Evolutionary conservation across 2,888 invertebrate species (phyloP).

Genomic region (Chromoteleia sp.): DNA sequence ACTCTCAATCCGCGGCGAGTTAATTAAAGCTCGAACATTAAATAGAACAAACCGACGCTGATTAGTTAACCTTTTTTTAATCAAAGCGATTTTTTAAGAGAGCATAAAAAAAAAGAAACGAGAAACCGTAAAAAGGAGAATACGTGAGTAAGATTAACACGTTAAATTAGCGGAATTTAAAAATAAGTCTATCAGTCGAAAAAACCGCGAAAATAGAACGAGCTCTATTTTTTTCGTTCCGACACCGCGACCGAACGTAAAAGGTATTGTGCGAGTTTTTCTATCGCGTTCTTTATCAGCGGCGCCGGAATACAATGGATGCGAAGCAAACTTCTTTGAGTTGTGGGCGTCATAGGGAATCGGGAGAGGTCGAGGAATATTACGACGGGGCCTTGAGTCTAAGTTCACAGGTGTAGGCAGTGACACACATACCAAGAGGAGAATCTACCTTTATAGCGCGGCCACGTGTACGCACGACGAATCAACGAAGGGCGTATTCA

Average conservation of each 20-base stretch:
- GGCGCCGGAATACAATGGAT: constrained; percentile 37
- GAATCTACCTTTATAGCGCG: constrained; percentile 50
- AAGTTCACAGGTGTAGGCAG: constrained; percentile 68
- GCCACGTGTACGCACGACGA: constrained; percentile 51
- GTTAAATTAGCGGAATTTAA: too few relatives aligned
- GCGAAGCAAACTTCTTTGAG: constrained; percentile 31
- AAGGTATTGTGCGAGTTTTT: not conserved
- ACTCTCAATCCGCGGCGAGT: not conserved
- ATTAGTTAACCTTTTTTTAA: too few relatives aligned
- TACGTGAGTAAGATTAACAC: too few relatives aligned
- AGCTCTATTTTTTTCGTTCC: not conserved
- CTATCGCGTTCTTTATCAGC: constrained; percentile 36
- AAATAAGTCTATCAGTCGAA: too few relatives aligned
- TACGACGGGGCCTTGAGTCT: constrained; percentile 65
- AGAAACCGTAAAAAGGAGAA: too few relatives aligned
- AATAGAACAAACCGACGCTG: too few relatives aligned
- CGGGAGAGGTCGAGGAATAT: constrained; percentile 63
- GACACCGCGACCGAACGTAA: not conserved
- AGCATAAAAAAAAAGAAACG: too few relatives aligned
- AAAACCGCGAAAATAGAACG: constrained; percentile 7
- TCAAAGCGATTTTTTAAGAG: too few relatives aligned
- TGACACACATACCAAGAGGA: constrained; percentile 61
- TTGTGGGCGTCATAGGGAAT: constrained; percentile 66
- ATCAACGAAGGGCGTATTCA: constrained; percentile 57
- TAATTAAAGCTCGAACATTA: too few relatives aligned